Evolutionary conservation across 2,888 invertebrate species (phyloP), one percentile per base, ranked within the genome.

Genomic region (Eilema griseolum): DNA sequence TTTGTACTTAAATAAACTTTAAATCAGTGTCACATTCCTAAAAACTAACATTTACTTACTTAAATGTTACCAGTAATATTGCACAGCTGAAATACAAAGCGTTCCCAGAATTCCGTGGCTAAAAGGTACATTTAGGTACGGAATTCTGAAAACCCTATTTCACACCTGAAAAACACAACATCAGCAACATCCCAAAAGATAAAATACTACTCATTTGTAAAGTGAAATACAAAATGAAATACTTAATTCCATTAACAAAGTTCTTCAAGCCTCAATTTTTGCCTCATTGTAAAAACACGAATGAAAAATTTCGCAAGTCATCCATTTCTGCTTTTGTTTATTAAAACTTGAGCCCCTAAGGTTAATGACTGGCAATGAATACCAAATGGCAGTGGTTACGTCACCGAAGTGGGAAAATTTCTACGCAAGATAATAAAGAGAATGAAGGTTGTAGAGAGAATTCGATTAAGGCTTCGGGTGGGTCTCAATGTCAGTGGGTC

Each of bases 361-460:
- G 69, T 81, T 83, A 60, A 72, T 61, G 61, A 10, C 71, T 65
- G 61, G 75, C 71, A 70, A 80, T 76, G 84, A 82, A 83, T 73
- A 28, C 26, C 62, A 65, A 78, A 23, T 26, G 26, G 24, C 26
- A 61, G 46, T 72, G 72, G 71, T 76, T 75, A 69, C n/a, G 66
- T 75, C 61, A 73, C 76, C 73, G 75, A 67, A 69, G 33, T 59
- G 60, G 52, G 70, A 61, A 69, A 69, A 74, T 75, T 80, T 73
- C 73, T 73, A 71, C 74, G 76, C 73, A 73, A 61, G 74, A 75
- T 70, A 74, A 76, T 78, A 70, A 79, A 75, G 59, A 65, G 69
- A 80, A 81, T 79, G 79, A 73, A 73, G 73, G 71, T 74, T 71
- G 56, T n/a, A 67, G 70, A 75, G 73, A 75, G 83, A 78, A 83